Evolutionary conservation across 2,888 invertebrate genomes (phyloP).

Genomic region (Apotomis betuletana): DNA sequence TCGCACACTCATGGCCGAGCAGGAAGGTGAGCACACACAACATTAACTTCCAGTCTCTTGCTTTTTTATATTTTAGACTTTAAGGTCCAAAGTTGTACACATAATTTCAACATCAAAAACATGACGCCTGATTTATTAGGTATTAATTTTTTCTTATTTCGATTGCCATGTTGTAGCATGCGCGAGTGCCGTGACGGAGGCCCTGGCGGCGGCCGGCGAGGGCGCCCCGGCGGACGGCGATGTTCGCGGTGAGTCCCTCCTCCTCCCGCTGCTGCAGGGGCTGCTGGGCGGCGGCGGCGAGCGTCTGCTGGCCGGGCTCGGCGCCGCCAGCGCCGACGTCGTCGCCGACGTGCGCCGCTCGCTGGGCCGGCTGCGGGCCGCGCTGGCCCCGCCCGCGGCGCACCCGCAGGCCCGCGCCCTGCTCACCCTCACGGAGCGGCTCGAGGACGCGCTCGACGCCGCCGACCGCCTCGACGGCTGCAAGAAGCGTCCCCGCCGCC

Average conservation of each 20-base stretch:
- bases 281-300: constrained; percentile 82
- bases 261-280: constrained; percentile 87
- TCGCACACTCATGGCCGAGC: constrained; percentile 92
- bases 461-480: constrained; percentile 72
- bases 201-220: constrained; percentile 71
- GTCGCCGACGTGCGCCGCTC: constrained; percentile 91
- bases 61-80: not conserved
- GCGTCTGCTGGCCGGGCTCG: constrained; percentile 72
- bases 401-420: constrained; percentile 84
- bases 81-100: not conserved
- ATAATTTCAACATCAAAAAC: too few relatives aligned
- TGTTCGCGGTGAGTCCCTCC: constrained; percentile 89
- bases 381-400: constrained; percentile 83
- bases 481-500: constrained; percentile 77
- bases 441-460: constrained; percentile 84
- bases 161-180: constrained; percentile 60
- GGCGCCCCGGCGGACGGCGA: constrained; percentile 51
- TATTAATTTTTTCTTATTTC: not conserved
- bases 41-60: too few relatives aligned
- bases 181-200: constrained; percentile 76
- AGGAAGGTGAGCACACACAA: constrained; percentile 86
- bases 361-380: constrained; percentile 88
- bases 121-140: too few relatives aligned
- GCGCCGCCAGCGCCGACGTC: constrained; percentile 84
- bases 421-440: constrained; percentile 86